Evolutionary conservation across 1,140 invertebrate species (phyloP), one percentile per base, ranked within the genome.

Genomic region (Drosophila serrata): DNA sequence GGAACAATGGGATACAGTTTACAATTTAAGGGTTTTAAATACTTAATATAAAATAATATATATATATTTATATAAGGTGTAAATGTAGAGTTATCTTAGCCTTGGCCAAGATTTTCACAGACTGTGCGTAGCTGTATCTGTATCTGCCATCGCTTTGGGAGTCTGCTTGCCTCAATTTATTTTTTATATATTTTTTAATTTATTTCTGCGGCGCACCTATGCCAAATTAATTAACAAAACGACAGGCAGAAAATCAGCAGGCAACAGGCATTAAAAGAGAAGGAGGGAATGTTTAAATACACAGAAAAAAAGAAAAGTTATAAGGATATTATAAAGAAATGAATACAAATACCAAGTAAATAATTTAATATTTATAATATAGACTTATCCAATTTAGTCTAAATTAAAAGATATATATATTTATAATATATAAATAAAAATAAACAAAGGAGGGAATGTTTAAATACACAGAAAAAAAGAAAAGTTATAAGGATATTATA

Each of bases 201-300:
- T 24, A 24, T 45, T 24, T 17, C 15, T 35, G 31, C 19, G 56
- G 70, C 79, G 76, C 69, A 70, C 80, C 79, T 78, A 82, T 74
- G 80, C 63, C 80, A 82, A 82, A 82, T 78, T 82, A 82, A 82
- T 82, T 82, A 82, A 60, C 79, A 82, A 62, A 75, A 49, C 63
- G 39, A 46, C 72, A 70, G 43, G 43, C 35, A 65, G 43, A 56
- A 22, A 51, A 57, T 45, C 59, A 43, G 19, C 8, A 27, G 56
- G 8, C n/a, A 37, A n/a, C 64, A 58, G 40, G 35, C 22, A 76
- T 39, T 22, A 56, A 37, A 35, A 15, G 7, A 17, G 22, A 42
- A 17, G 29, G 42, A 24, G 24, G 27, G 31, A 55, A 24, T 11
- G 19, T 22, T 24, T 8, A 27, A 19, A 9, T 51, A 63, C 64